Evolutionary conservation across 1,140 invertebrate genomes (phyloP).

Genomic region (Drosophila jambulina): DNA sequence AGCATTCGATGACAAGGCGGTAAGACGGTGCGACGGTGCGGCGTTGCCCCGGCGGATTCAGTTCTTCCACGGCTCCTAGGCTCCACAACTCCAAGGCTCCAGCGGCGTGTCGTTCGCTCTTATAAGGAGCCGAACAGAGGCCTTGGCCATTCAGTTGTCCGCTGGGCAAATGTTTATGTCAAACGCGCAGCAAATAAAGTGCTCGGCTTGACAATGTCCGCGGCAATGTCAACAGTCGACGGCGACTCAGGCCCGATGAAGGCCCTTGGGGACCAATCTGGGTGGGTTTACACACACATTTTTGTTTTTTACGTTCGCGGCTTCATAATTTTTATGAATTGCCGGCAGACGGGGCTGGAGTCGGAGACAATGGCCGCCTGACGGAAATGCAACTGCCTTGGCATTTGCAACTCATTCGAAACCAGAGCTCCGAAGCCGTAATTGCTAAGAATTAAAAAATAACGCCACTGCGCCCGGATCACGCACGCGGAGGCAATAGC

Average conservation of each 20-base stretch:
- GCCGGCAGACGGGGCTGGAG: conserved; percentile 54
- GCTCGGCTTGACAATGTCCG: conserved; percentile 80
- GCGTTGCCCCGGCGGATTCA: neutral
- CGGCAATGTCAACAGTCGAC: conserved; percentile 69
- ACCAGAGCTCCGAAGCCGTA: conserved; percentile 4
- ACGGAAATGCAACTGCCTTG: conserved; percentile 46
- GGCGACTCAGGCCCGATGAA: conserved; percentile 12
- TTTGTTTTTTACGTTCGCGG: conserved; percentile 5
- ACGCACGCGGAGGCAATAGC: conserved; percentile 62
- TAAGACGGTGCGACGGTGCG: conserved; percentile 24
- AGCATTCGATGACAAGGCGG: conserved; percentile 54
- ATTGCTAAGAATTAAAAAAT: conserved; percentile 57
- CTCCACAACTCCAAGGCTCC: neutral
- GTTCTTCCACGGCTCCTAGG: conserved; percentile 5
- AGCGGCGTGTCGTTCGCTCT: conserved; percentile 69
- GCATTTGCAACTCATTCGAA: conserved; percentile 61
- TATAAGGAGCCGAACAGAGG: conserved; percentile 79
- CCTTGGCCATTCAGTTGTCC: conserved; percentile 80
- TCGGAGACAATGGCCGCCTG: conserved; percentile 60
- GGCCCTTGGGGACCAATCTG: conserved; percentile 81
- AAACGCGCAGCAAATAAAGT: conserved; percentile 82
- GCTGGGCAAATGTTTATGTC: conserved; percentile 83
- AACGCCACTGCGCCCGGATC: conserved; percentile 51
- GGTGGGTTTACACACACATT: conserved; percentile 57
- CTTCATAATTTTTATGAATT: conserved; percentile 82